Conservation (phyloP, 2,113 vertebrate species). For the Scalopus aquaticus region DNA sequence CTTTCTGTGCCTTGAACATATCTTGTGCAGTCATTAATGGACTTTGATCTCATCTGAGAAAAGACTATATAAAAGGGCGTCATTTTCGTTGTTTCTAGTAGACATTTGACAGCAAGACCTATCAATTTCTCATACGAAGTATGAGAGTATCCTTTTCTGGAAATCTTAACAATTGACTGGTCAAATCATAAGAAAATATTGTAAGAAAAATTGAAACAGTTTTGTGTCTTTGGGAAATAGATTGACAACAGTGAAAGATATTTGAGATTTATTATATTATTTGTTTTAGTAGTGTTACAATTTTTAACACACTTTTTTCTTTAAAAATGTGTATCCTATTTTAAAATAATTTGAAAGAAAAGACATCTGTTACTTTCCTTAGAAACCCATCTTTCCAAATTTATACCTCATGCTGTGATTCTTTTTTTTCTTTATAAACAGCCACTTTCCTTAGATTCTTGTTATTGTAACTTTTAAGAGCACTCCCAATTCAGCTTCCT, state of each 20-base stretch:
- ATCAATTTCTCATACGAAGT: conserved; percentile 60
- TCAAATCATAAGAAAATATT: conserved; percentile 69
- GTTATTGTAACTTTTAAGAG: conserved; percentile 19
- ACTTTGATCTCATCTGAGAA: conserved; percentile 60
- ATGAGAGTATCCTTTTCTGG: conserved; percentile 45
- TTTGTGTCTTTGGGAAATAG: conserved; percentile 64
- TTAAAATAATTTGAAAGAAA: conserved; percentile 78
- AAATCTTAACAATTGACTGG: conserved; percentile 63
- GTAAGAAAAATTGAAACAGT: conserved; percentile 60
- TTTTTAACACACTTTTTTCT: conserved; percentile 56
- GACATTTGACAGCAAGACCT: conserved; percentile 55
- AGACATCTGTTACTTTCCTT: conserved; percentile 71
- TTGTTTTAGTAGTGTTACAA: conserved; percentile 71
- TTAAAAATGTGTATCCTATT: conserved; percentile 53
- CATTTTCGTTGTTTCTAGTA: conserved; percentile 21
- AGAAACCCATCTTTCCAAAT: conserved; percentile 69
- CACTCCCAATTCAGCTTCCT: conserved; percentile 22
- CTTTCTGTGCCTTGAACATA: not conserved
- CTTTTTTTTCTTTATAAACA: conserved; percentile 47
- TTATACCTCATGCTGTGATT: conserved; percentile 44
- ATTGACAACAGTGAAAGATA: conserved; percentile 40
- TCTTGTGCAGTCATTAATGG: conserved; percentile 36
- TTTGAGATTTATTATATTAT: conserved; percentile 63
- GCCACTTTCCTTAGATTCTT: conserved; percentile 35
- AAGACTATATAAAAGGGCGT: conserved; percentile 12